These are phyloP conservation scores for Theretra japonica DNA, from an alignment of 2,888 invertebrate species.

Conservation along the genomic window DNA sequence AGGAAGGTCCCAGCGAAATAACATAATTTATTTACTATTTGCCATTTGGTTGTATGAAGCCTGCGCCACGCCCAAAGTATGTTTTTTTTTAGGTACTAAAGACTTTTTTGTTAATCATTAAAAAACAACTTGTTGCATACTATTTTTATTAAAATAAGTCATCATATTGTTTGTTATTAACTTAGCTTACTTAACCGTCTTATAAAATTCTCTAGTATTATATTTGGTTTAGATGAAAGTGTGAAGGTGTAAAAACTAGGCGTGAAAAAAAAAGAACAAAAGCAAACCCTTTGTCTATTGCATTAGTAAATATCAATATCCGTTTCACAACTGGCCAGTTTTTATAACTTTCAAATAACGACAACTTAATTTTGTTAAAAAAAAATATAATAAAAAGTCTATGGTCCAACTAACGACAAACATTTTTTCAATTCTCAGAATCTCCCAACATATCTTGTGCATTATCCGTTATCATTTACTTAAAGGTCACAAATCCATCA, in stretches of 20 bases:
- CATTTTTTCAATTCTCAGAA: slow-evolving; percentile 72
- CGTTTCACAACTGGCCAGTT: slow-evolving; percentile 49
- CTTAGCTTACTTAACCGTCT: too few species aligned
- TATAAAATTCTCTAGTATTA: background rate
- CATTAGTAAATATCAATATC: slow-evolving; percentile 37
- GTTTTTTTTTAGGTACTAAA: too few species aligned
- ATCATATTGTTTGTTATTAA: too few species aligned
- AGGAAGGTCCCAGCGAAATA: background rate
- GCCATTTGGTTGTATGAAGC: too few species aligned
- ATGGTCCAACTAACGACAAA: slow-evolving; percentile 58
- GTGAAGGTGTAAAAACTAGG: slow-evolving; percentile 3
- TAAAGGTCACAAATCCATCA: slow-evolving; percentile 49
- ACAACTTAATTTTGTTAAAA: slow-evolving; percentile 70
- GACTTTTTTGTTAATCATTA: too few species aligned
- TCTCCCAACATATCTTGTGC: slow-evolving; percentile 70
- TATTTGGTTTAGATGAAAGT: background rate
- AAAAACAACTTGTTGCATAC: too few species aligned
- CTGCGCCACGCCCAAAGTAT: too few species aligned
- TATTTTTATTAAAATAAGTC: too few species aligned
- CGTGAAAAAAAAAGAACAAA: slow-evolving; percentile 32
- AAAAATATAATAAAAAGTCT: slow-evolving; percentile 51
- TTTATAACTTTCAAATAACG: slow-evolving; percentile 58
- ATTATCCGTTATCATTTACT: slow-evolving; percentile 51
- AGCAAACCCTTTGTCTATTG: slow-evolving; percentile 18
- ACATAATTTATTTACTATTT: background rate